Base-by-base conservation (phyloP, 2,113 vertebrate species). In the Drymodes brunneopygia region DNA sequence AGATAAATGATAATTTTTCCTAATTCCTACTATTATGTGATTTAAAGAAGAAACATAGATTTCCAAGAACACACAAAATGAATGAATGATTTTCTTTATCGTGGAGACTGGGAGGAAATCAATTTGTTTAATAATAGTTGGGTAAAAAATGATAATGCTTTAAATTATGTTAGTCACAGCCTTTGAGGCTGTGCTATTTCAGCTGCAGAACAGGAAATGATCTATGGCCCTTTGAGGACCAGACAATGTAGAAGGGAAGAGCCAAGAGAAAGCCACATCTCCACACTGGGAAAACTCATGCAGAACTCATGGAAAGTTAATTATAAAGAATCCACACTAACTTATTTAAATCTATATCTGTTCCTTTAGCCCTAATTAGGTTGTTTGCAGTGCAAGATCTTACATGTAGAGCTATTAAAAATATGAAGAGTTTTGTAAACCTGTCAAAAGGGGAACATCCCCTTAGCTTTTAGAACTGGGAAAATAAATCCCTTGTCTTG, bases 121-220 rank as follows among this genome's bases (percentile, higher is more conserved):
- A 81, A 87, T 95, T 95, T 95, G 81, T 91, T 96, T 96, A 81
- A 89, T 94, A 94, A 79, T 56, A 91, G 51, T 87, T 94, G 93
- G 90, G 65, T 93, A 87, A 94, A 96, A 94, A 85, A 85, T 87
- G 28, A 54, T 94, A 95, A 91, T 85, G 40, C 36, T 75, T 95
- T 91, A 94, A 89, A 91, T 89, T 16, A 75, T 80, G 48, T 81
- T 91, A 92, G 84, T 79, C 57, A 61, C 91, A 94, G 84, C 48
- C 50, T 89, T 94, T 84, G 87, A 91, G 91, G 84, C 42, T 45
- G 36, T 79, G 77, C 69, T 85, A 7, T 85, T 94, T 89, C 78
- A 79, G 71, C 60, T 81, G 69, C 40, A 88, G 89, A 90, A 65
- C 50, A 78, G 73, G 77, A 91, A 81, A 87, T 57, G 19, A 72